Conservation (phyloP, 2,113 vertebrate genomes). For the Herpetotheres cachinnans region DNA sequence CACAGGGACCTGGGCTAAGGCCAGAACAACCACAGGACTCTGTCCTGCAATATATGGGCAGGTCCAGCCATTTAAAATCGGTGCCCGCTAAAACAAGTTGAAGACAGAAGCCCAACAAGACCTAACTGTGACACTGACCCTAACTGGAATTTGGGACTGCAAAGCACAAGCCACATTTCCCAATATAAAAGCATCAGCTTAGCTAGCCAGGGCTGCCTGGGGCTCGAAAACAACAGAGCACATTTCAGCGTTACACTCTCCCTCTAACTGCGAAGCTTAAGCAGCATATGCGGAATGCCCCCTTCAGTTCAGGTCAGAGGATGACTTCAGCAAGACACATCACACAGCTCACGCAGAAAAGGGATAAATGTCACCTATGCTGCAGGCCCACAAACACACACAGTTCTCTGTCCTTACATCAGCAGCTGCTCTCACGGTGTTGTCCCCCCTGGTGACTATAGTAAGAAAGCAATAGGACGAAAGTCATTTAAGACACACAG, state of each 20-base stretch:
- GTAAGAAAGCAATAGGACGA: background rate
- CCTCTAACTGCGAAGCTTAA: background rate
- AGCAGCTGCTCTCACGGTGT: background rate
- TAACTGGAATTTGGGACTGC: background rate
- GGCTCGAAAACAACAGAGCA: background rate
- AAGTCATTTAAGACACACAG: background rate
- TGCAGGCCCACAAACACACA: background rate
- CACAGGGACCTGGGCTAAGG: background rate
- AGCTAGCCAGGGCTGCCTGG: rapidly evolving
- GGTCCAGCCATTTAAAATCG: background rate
- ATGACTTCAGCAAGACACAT: background rate
- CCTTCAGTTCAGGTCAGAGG: background rate
- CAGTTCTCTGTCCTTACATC: background rate
- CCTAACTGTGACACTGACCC: background rate
- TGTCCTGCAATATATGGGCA: background rate
- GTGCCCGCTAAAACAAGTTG: background rate
- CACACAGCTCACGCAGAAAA: background rate
- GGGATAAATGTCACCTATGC: no score
- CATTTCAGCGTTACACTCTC: rapidly evolving
- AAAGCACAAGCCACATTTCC: background rate
- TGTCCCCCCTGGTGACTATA: background rate
- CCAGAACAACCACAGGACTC: background rate
- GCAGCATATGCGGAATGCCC: background rate
- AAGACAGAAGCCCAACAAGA: background rate
- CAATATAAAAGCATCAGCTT: background rate